Conservation (phyloP, 2,888 invertebrate genomes). For the Philereme vetulata region DNA sequence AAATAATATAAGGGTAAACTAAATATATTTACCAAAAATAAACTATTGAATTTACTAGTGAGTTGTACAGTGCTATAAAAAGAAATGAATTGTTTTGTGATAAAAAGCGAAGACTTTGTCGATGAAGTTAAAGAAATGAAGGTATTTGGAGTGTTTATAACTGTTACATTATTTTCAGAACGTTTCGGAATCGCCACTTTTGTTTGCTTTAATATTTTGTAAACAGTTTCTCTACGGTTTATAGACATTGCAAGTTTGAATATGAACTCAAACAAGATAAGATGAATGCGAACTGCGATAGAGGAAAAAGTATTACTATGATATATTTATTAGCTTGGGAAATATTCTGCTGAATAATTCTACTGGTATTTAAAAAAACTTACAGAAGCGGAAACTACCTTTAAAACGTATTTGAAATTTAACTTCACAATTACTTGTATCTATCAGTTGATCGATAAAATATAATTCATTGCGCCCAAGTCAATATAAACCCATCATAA, state of each 20-base stretch:
- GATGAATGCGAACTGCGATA: slow-evolving; percentile 24
- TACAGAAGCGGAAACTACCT: too few species aligned
- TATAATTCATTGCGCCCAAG: too few species aligned
- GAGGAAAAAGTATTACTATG: slow-evolving; percentile 35
- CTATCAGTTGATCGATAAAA: too few species aligned
- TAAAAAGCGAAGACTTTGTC: slow-evolving; percentile 4
- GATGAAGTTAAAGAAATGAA: slow-evolving; percentile 16
- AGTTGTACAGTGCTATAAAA: slow-evolving; percentile 3
- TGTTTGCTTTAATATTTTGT: background rate
- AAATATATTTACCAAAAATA: background rate
- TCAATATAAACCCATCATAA: too few species aligned
- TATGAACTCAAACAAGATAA: slow-evolving; percentile 26
- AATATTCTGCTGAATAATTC: background rate
- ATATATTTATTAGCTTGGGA: slow-evolving; percentile 5
- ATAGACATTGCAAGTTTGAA: slow-evolving; percentile 21
- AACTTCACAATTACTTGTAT: too few species aligned
- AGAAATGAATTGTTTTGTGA: slow-evolving; percentile 20
- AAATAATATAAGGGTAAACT: too few species aligned
- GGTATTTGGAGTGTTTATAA: slow-evolving; percentile 6
- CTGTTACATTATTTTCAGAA: background rate
- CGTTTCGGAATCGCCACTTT: background rate
- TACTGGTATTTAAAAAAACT: background rate
- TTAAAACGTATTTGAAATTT: too few species aligned
- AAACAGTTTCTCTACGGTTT: slow-evolving; percentile 5
- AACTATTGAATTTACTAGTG: background rate